A percentile compares a stretch with the other conserved stretches of the same genome.
These are phyloP conservation scores for Stenoptilia bipunctidactyla DNA, from an alignment of 2,888 invertebrate species.

Conservation along the genomic window DNA sequence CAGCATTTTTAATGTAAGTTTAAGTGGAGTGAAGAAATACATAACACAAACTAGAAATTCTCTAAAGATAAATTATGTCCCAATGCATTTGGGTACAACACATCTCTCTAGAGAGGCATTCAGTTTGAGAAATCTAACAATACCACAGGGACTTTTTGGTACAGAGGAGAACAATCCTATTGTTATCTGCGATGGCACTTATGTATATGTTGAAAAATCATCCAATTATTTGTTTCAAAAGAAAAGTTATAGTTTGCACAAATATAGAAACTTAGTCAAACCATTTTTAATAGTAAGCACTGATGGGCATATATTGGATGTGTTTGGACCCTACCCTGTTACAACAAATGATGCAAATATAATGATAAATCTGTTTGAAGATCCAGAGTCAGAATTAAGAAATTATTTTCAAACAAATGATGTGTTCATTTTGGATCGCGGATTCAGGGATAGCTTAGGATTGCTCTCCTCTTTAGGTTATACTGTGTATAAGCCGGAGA, in stretches of 20 bases:
- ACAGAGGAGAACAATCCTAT: conserved; percentile 1
- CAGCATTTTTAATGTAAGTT: too few relatives aligned
- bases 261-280: conserved; percentile 13
- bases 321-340: conserved; percentile 9
- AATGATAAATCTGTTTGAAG: conserved; percentile 2
- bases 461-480: conserved; percentile 2
- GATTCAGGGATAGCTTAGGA: conserved; percentile 4
- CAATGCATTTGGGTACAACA: too few relatives aligned
- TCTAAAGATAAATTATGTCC: too few relatives aligned
- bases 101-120: too few relatives aligned
- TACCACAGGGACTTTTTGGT: conserved; percentile 3
- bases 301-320: conserved; percentile 12
- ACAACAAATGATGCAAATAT: conserved; percentile 10
- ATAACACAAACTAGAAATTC: too few relatives aligned
- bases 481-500: conserved; percentile 1
- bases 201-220: conserved; percentile 10
- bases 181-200: conserved; percentile 11
- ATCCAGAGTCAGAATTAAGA: neutral
- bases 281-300: conserved; percentile 11
- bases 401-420: conserved; percentile 1
- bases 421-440: conserved; percentile 7
- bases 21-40: too few relatives aligned
- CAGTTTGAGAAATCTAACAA: neutral
- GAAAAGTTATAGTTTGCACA: conserved; percentile 12
- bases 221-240: conserved; percentile 12